These are phyloP conservation scores for Pseudococcus jackbeardsleyi DNA, from an alignment of 2,888 invertebrate species.

Conservation along the genomic window DNA sequence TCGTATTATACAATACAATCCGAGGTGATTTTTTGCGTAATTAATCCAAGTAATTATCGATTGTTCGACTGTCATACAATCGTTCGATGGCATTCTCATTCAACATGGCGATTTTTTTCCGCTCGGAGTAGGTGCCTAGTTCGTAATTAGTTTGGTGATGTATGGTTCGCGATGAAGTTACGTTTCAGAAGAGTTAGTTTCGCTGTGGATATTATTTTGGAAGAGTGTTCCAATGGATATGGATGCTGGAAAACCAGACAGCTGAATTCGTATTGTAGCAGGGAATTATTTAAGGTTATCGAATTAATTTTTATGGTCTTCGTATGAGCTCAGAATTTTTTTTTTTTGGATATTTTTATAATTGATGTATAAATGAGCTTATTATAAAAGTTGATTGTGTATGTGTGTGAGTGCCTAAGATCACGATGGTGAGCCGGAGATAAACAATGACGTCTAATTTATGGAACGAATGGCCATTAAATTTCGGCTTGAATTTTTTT, in stretches of 20 bases:
- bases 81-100: not conserved
- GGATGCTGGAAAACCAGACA: not conserved
- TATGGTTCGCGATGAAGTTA: not conserved
- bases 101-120: not conserved
- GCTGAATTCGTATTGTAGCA: not conserved
- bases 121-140: not conserved
- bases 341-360: too few relatives aligned
- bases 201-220: not conserved
- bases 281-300: not conserved
- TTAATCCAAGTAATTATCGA: slow-evolving; percentile 25
- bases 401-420: not conserved
- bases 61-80: slow-evolving; percentile 24
- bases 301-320: not conserved
- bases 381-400: not conserved
- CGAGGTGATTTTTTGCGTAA: not conserved
- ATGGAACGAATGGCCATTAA: slow-evolving; percentile 15
- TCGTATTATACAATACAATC: not conserved
- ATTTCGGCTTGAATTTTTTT: not conserved
- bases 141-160: not conserved
- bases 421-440: not conserved
- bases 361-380: not conserved
- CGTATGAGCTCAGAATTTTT: too few relatives aligned
- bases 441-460: slow-evolving; percentile 14
- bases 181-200: not conserved
- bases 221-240: not conserved